Evolutionary conservation across 2,888 invertebrate genomes (phyloP), one percentile per base, ranked within the genome.

Genomic region (Pristionchus exspectatus): DNA sequence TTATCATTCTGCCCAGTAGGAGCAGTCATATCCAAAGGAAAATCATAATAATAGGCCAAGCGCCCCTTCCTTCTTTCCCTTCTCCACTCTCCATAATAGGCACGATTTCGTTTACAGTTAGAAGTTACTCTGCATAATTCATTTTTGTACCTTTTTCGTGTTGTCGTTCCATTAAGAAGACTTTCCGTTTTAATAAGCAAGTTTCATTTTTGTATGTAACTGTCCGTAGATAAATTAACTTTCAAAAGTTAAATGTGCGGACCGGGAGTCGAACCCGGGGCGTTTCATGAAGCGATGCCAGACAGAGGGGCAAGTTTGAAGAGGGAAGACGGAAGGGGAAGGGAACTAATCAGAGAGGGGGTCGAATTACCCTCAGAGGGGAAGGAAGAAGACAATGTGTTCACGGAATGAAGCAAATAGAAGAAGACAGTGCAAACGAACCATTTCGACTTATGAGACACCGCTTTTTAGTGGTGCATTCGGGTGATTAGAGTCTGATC

Each of bases 1-100:
- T 81, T 81, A 81, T 81, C 81, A n/a, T 10, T 81, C 18, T 27
- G 12, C 50, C 24, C 81, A 9, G 2, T 24, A 54, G 50, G 44
- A n/a, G 27, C 81, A 81, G 81, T 81, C 81, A 81, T 81, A 81
- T 50, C 50, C 81, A 50, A 81, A 81, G n/a, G 81, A 44, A 72
- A 63, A 21, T 74, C 44, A 38, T 74, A 74, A 74, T 74, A 72
- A 16, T 77, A 81, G 81, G 81, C 27, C 54, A 81, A 81, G n/a
- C n/a, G 21, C 81, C 50, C 14, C 74, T 14, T 27, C 50, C 72
- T 33, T 72, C 72, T 72, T 72, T 33, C 72, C 33, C 14, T 16
- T 12, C 24, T 5, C 4, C 44, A 33, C 27, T 14, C 12, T 21
- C 27, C n/a, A 81, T 81, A 81, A 81, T 81, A 81, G 81, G 81